Conservation (phyloP, 2,888 invertebrate species). For the Luperina testacea region DNA sequence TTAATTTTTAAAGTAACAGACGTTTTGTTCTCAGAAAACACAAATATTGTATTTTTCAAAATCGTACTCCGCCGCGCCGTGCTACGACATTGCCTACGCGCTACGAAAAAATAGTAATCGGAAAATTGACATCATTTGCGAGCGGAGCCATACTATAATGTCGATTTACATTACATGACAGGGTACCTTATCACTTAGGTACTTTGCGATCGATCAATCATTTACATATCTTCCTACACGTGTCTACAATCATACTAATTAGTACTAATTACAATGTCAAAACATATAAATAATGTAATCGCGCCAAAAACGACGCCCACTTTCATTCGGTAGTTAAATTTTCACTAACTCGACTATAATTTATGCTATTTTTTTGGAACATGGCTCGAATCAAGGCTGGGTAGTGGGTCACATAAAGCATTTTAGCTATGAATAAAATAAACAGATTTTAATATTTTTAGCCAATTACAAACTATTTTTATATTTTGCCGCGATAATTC, state of each 20-base stretch:
- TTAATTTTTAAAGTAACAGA: not conserved
- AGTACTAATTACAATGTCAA: slow-evolving; percentile 68
- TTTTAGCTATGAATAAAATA: slow-evolving; percentile 52
- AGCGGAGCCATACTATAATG: too few species aligned
- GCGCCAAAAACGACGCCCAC: slow-evolving; percentile 66
- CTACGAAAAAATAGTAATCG: not conserved
- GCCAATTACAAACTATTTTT: slow-evolving; percentile 4
- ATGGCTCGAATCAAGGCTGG: slow-evolving; percentile 68
- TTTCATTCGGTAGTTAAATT: slow-evolving; percentile 61
- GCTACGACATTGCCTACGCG: not conserved
- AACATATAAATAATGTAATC: slow-evolving; percentile 63
- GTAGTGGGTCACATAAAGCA: slow-evolving; percentile 26
- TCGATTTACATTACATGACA: slow-evolving; percentile 5
- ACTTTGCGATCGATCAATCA: slow-evolving; percentile 31
- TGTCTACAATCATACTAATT: slow-evolving; percentile 60
- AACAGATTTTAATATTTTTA: slow-evolving; percentile 33
- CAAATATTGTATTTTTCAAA: not conserved
- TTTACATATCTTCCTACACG: slow-evolving; percentile 30
- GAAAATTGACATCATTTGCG: not conserved
- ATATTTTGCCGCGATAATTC: not conserved
- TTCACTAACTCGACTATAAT: slow-evolving; percentile 63
- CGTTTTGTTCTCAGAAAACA: not conserved
- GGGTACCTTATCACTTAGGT: slow-evolving; percentile 17
- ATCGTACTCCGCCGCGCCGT: not conserved
- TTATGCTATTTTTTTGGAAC: slow-evolving; percentile 72